Conservation (phyloP, 2,888 invertebrate genomes). For the Rhamnusium bicolor region DNA sequence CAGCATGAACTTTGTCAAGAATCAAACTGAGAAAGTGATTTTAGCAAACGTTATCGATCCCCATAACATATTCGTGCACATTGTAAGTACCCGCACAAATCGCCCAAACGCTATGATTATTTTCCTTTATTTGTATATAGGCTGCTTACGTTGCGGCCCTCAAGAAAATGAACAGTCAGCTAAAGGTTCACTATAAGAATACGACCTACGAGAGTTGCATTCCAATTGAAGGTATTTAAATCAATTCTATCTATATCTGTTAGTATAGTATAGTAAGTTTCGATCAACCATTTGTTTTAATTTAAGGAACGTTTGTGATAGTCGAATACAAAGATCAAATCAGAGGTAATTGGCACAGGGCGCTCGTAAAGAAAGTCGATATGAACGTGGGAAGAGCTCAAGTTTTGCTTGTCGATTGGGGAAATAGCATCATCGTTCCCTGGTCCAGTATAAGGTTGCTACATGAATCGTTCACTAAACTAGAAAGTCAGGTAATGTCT, state of each 20-base stretch:
- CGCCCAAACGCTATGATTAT: background rate
- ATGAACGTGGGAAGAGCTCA: conserved; percentile 71
- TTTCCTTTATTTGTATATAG: conserved; percentile 46
- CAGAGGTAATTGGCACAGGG: conserved; percentile 76
- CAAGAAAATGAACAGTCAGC: conserved; percentile 51
- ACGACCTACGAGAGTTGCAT: conserved; percentile 51
- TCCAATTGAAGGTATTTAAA: conserved; percentile 60
- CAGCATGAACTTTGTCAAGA: conserved; percentile 63
- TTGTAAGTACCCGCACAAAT: conserved; percentile 68
- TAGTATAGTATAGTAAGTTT: background rate
- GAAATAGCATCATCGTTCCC: conserved; percentile 71
- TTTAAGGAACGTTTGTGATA: conserved; percentile 74
- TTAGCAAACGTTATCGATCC: conserved; percentile 78
- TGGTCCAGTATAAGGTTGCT: conserved; percentile 74
- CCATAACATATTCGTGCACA: conserved; percentile 78
- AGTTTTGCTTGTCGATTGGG: conserved; percentile 79
- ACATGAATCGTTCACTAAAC: conserved; percentile 61
- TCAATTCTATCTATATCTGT: no score
- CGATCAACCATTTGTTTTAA: background rate
- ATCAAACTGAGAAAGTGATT: conserved; percentile 72
- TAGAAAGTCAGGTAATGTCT: conserved; percentile 61
- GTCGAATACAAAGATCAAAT: conserved; percentile 66
- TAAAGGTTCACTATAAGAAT: conserved; percentile 58
- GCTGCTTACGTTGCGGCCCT: conserved; percentile 53
- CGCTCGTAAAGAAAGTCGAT: conserved; percentile 72